Percentiles rank a stretch among this genome's conserved stretches.
Conservation (phyloP, 2,113 vertebrate genomes). For the Gorsachius goisagi region DNA sequence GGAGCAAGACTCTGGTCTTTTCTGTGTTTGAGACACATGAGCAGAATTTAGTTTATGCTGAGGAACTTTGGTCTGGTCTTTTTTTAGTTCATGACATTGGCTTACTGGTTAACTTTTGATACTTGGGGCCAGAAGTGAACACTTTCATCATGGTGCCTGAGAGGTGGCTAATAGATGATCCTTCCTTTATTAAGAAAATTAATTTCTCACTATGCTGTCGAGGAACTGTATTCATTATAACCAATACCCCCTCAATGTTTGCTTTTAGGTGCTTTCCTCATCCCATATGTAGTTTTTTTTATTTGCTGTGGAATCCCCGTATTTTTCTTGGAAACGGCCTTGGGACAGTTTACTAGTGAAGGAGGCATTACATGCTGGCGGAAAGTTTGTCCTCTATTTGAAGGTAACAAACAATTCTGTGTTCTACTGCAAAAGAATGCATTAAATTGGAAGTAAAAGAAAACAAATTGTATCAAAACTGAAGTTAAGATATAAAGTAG, state of each 20-base stretch:
- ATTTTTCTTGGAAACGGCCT: conserved; percentile 96
- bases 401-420: conserved; percentile 78
- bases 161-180: background rate
- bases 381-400: conserved; percentile 95
- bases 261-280: conserved; percentile 92
- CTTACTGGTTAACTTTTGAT: background rate
- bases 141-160: background rate
- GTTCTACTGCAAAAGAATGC: background rate
- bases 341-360: conserved; percentile 97
- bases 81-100: background rate
- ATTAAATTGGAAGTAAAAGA: background rate
- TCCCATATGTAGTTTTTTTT: conserved; percentile 98
- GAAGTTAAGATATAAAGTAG: background rate
- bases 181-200: background rate
- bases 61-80: background rate
- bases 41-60: background rate
- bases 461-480: background rate
- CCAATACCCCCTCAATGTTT: background rate
- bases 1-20: background rate
- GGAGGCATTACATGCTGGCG: conserved; percentile 99
- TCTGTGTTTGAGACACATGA: background rate
- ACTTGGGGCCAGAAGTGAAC: background rate
- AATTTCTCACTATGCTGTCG: background rate
- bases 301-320: conserved; percentile 98
- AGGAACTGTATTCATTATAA: background rate